Conservation (phyloP, 2,888 invertebrate genomes). For the Lacanobia wlatinum region DNA sequence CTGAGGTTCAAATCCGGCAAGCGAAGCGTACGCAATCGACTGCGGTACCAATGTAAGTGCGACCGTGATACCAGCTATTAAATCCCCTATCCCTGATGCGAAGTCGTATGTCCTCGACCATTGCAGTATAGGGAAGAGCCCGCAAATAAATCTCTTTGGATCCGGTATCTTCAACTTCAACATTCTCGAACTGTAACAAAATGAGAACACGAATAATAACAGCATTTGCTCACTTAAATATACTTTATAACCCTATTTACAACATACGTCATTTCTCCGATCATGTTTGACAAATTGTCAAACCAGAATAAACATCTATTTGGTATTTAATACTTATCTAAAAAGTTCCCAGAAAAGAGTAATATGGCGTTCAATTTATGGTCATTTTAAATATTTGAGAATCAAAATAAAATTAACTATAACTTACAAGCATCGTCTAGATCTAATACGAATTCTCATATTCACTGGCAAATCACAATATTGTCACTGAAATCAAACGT, state of each 20-base stretch:
- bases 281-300: slow-evolving; percentile 27
- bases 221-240: neutral
- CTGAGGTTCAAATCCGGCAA: slow-evolving; percentile 94
- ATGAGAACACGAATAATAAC: slow-evolving; percentile 9
- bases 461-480: slow-evolving; percentile 2
- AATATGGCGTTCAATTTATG: neutral
- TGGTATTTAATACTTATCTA: neutral
- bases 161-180: slow-evolving; percentile 76
- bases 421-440: slow-evolving; percentile 17
- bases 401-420: neutral
- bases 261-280: slow-evolving; percentile 1
- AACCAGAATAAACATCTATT: neutral
- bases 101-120: slow-evolving; percentile 91
- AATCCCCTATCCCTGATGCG: slow-evolving; percentile 91
- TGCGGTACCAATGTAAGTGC: slow-evolving; percentile 95
- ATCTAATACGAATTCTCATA: slow-evolving; percentile 13
- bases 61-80: slow-evolving; percentile 94
- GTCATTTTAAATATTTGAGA: too few species aligned
- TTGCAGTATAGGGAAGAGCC: slow-evolving; percentile 89
- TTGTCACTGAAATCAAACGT: neutral
- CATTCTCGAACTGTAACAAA: slow-evolving; percentile 69
- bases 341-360: slow-evolving; percentile 11
- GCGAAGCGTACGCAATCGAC: slow-evolving; percentile 94
- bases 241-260: neutral
- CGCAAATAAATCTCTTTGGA: slow-evolving; percentile 73